Base-by-base conservation (phyloP, 2,113 vertebrate species). In the Chelonoidis abingdonii region DNA sequence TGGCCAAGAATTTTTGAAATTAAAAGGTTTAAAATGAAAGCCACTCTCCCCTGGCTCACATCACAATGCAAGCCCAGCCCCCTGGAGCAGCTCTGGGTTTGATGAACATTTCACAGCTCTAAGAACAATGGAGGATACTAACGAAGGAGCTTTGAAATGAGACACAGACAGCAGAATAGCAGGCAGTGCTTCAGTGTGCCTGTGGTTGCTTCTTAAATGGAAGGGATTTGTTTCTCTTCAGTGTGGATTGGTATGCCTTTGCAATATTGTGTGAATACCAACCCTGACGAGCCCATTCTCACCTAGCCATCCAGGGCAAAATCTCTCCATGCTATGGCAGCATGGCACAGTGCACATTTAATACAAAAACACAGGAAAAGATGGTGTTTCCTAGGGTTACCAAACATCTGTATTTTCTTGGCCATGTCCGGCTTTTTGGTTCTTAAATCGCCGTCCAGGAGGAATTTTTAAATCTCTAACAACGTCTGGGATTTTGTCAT, bases 201-300 rank as follows among this genome's bases (percentile, higher is more conserved):
- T 69, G 50, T 2, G 2, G 16, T 10, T 50, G 54, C 8, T 29
- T 50, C 89, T 82, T 54, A 54, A 9, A 54, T 54, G 21, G 22
- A 89, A 83, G 82, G 1, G 24, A 62, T 25, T 88, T 1, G 5
- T 84, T 91, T 82, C 72, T 3, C 41, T 80, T 84, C 24, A 41
- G 3, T 6, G 1, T 3, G 0, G 35, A 21, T 12, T 62, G 27
- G 8, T 0, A 27, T 27, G 47, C 9, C 6, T 62, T 31, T 29
- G 59, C 62, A 69, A 14, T 29, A 56, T 19, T 1, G 1, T 22
- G 6, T 69, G 31, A 47, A 5, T 16, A 5, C 25, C 62, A 78
- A 47, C 49, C 53, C 53, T 19, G 21, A 21, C 3, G 2, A 92
- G 49, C 38, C 86, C 49, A 8, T 35, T 47, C 53, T 92, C 35